A percentile compares a stretch with the other conserved stretches of the same genome.
Evolutionary conservation across 2,797 vertebrate genomes (phyloP).

Genomic region (Premnoplex brunnescens): DNA sequence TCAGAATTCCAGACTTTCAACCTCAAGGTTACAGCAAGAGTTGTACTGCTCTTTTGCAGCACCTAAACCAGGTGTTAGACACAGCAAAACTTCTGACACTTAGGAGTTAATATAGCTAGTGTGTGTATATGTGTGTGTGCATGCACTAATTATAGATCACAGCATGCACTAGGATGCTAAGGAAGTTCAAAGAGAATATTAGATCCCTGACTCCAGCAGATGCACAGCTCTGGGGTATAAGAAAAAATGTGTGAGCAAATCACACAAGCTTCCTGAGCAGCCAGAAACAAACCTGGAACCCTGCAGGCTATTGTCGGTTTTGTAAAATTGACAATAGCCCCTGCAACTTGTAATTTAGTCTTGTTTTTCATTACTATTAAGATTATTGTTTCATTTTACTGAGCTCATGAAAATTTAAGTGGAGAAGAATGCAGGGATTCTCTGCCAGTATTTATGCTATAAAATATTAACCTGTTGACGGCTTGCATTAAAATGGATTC

Average conservation of each 20-base stretch:
- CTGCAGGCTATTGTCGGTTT: slow-evolving; percentile 68
- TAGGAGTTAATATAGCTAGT: slow-evolving; percentile 58
- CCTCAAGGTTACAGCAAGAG: background rate
- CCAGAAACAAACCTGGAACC: slow-evolving; percentile 70
- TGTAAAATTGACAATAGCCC: slow-evolving; percentile 68
- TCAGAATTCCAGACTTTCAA: background rate
- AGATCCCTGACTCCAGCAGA: slow-evolving; percentile 65
- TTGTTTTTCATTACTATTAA: slow-evolving; percentile 51
- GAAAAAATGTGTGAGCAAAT: slow-evolving; percentile 68
- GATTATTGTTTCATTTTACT: slow-evolving; percentile 58
- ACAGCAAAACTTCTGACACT: slow-evolving; percentile 9
- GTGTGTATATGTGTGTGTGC: background rate
- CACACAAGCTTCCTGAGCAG: slow-evolving; percentile 69
- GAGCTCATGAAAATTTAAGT: slow-evolving; percentile 48
- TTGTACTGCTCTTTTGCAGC: background rate
- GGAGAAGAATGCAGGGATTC: background rate
- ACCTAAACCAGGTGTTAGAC: background rate
- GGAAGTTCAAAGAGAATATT: slow-evolving; percentile 74
- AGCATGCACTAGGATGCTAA: slow-evolving; percentile 64
- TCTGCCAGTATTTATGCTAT: background rate
- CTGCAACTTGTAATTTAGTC: slow-evolving; percentile 58
- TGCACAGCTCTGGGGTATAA: slow-evolving; percentile 69
- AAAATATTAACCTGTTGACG: slow-evolving; percentile 58
- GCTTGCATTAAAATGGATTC: slow-evolving; percentile 21
- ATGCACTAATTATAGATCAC: slow-evolving; percentile 72